These are phyloP conservation scores for Sminthopsis crassicaudata DNA, from an alignment of 2,113 vertebrate species.

Conservation along the genomic window DNA sequence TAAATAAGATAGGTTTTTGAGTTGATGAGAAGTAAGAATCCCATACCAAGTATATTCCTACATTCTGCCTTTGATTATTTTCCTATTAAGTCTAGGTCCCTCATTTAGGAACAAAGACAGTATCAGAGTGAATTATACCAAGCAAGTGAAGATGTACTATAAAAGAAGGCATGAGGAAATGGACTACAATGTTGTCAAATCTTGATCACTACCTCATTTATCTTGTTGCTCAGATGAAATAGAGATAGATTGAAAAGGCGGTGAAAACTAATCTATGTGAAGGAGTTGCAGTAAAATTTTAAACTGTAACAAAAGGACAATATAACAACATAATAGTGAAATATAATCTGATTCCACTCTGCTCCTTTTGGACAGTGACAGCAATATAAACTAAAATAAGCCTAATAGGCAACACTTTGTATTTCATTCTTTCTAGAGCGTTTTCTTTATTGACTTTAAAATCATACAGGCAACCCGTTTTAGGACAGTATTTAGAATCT, in stretches of 20 bases:
- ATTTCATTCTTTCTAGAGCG: slow-evolving; percentile 33
- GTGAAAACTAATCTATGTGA: slow-evolving; percentile 48
- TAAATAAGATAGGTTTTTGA: background rate
- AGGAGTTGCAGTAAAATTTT: slow-evolving; percentile 45
- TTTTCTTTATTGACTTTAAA: slow-evolving; percentile 60
- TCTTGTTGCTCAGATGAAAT: slow-evolving; percentile 43
- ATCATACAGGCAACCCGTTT: background rate
- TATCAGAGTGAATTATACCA: slow-evolving; percentile 43
- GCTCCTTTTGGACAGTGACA: slow-evolving; percentile 51
- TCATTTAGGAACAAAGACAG: slow-evolving; percentile 12
- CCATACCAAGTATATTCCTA: slow-evolving; percentile 21
- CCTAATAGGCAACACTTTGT: slow-evolving; percentile 2
- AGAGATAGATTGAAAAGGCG: slow-evolving; percentile 46
- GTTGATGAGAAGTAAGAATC: background rate
- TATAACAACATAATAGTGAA: slow-evolving; percentile 48
- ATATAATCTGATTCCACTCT: slow-evolving; percentile 51
- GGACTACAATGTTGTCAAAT: slow-evolving; percentile 1
- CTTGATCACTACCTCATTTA: background rate
- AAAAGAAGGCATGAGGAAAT: slow-evolving; percentile 24
- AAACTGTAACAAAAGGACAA: slow-evolving; percentile 54
- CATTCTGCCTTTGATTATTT: slow-evolving; percentile 10
- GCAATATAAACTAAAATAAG: slow-evolving; percentile 28
- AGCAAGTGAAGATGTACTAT: background rate
- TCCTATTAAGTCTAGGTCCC: slow-evolving; percentile 45
- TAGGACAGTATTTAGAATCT: background rate